A percentile compares a stretch with the other conserved stretches of the same genome.
phyloP scores from a whole-genome alignment of 2,888 invertebrate species.

The Acrocera orbiculus region DNA sequence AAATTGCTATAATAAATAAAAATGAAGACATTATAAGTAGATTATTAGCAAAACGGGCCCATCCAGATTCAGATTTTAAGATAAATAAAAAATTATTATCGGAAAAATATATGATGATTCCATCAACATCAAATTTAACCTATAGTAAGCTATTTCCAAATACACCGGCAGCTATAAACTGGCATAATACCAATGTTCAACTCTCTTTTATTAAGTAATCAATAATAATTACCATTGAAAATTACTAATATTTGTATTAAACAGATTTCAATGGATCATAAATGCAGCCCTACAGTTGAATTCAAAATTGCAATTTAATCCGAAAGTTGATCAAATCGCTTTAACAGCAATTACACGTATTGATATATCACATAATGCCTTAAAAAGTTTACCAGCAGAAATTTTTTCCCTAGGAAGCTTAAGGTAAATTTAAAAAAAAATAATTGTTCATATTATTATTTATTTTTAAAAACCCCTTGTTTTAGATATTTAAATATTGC shows the following conservation, averaged over 20 bases:
- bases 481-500: constrained; percentile 61
- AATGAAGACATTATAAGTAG: constrained; percentile 63
- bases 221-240: too few relatives aligned
- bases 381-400: constrained; percentile 59
- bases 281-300: constrained; percentile 74
- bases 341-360: constrained; percentile 84
- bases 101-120: constrained; percentile 28
- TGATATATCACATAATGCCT: constrained; percentile 79
- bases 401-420: constrained; percentile 72
- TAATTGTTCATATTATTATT: not conserved
- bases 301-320: constrained; percentile 55
- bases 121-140: constrained; percentile 46
- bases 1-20: constrained; percentile 52
- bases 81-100: constrained; percentile 72
- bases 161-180: constrained; percentile 74
- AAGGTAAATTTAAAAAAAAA: constrained; percentile 28
- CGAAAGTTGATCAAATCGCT: constrained; percentile 46
- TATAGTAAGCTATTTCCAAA: constrained; percentile 68
- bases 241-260: too few relatives aligned
- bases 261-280: constrained; percentile 59
- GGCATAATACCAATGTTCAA: constrained; percentile 62
- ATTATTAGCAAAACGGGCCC: constrained; percentile 71
- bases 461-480: too few relatives aligned
- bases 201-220: constrained; percentile 47
- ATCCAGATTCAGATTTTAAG: constrained; percentile 82